A percentile compares a stretch with the other conserved stretches of the same genome.
Conservation (phyloP, 2,888 invertebrate species). For the Polyploca ridens region DNA sequence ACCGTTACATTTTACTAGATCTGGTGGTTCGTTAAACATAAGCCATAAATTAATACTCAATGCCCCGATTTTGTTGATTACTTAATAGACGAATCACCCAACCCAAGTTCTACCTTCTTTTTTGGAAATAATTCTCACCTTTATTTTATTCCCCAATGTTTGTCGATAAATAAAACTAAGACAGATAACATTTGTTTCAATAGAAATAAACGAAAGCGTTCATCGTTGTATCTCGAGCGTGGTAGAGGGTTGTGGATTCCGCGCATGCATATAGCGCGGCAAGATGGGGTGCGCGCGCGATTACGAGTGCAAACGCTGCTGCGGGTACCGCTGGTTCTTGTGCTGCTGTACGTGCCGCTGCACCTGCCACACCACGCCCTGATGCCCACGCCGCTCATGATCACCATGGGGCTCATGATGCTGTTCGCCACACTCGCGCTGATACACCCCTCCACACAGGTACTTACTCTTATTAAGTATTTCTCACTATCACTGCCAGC, state of each 20-base stretch:
- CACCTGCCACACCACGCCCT: slow-evolving; percentile 25
- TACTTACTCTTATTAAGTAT: neutral
- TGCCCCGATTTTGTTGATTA: too few species aligned
- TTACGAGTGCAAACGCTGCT: slow-evolving; percentile 50
- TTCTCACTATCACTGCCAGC: too few species aligned
- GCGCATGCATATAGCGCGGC: slow-evolving; percentile 48
- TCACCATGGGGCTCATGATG: slow-evolving; percentile 17
- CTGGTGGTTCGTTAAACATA: too few species aligned
- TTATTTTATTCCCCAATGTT: too few species aligned
- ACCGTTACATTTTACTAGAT: too few species aligned
- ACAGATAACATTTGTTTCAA: neutral
- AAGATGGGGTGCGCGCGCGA: slow-evolving; percentile 50
- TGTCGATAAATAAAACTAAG: too few species aligned
- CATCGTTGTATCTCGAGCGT: neutral
- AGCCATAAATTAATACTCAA: too few species aligned
- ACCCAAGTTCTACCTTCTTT: too few species aligned
- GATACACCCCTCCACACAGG: slow-evolving; percentile 23
- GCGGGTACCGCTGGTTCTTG: slow-evolving; percentile 47
- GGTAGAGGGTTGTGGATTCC: slow-evolving; percentile 36
- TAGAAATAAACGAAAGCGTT: neutral
- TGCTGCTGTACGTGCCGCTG: slow-evolving; percentile 59
- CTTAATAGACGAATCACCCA: too few species aligned
- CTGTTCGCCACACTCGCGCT: slow-evolving; percentile 32
- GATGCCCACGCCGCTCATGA: too few species aligned
- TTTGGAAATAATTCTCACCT: too few species aligned